Conservation (phyloP, 2,113 vertebrate genomes). For the Megaceryle torquata region DNA sequence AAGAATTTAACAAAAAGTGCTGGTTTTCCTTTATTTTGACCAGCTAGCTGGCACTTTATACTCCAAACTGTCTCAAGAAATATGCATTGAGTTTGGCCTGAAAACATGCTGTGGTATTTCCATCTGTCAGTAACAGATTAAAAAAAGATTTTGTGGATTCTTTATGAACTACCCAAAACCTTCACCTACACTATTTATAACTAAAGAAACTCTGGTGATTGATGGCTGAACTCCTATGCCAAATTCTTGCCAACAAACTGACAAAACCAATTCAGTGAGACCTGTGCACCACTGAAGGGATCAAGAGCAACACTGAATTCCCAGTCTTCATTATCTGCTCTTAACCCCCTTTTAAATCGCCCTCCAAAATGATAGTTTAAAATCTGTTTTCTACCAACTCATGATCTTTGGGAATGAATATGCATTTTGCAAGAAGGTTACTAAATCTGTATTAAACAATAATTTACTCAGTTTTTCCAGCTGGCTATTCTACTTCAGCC, state of each 20-base stretch:
- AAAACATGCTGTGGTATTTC: slow-evolving; percentile 29
- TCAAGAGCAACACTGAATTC: neutral
- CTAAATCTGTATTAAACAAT: neutral
- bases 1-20: neutral
- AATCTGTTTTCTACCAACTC: neutral
- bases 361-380: neutral
- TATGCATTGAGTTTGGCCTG: neutral
- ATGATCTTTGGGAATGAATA: neutral
- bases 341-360: neutral
- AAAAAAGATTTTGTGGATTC: slow-evolving; percentile 34
- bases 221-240: neutral
- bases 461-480: neutral
- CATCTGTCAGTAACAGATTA: slow-evolving; percentile 52
- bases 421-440: neutral
- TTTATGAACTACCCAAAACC: slow-evolving; percentile 8
- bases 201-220: neutral
- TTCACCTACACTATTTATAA: slow-evolving; percentile 38
- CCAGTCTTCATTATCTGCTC: neutral
- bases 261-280: neutral
- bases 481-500: neutral
- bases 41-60: neutral
- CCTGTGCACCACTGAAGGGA: neutral
- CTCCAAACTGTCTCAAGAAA: neutral
- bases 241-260: neutral
- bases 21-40: neutral